Conservation (phyloP, 53 echinoderm and acorn worm species). For the Hippasteria phrygiana region DNA sequence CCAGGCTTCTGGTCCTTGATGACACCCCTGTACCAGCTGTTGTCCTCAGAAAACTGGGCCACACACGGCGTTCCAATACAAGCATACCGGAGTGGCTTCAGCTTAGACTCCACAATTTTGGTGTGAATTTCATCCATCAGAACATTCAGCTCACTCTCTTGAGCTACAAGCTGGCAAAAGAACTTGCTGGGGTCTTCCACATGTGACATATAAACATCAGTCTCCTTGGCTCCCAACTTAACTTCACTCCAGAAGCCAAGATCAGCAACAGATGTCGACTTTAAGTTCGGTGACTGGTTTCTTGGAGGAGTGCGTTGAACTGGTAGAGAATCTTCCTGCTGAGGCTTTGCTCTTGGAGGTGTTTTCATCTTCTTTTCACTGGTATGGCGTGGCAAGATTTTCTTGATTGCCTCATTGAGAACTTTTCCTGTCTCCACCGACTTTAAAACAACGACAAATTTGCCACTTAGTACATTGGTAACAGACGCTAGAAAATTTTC, state of each 20-base stretch:
- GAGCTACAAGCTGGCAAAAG: conserved; percentile 91
- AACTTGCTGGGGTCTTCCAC: conserved; percentile 81
- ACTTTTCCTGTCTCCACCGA: background rate
- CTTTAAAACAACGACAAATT: conserved; percentile 42
- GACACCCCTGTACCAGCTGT: conserved; percentile 93
- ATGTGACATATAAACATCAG: conserved; percentile 84
- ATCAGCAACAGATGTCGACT: background rate
- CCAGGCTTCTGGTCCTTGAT: conserved; percentile 76
- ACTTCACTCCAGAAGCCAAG: conserved; percentile 46
- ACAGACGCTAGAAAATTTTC: conserved; percentile 42
- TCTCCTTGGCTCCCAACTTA: conserved; percentile 48
- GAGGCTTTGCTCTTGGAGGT: conserved; percentile 21
- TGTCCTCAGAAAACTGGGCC: conserved; percentile 86
- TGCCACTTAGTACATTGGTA: conserved; percentile 25
- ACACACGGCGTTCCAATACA: conserved; percentile 83
- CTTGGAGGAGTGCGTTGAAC: conserved; percentile 35
- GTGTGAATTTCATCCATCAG: conserved; percentile 79
- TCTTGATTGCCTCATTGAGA: conserved; percentile 62
- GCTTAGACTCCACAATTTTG: conserved; percentile 44
- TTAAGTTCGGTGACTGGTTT: background rate
- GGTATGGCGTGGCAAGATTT: conserved; percentile 40
- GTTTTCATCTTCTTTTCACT: background rate
- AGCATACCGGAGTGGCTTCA: conserved; percentile 61
- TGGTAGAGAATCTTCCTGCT: conserved; percentile 3
- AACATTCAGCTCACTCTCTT: conserved; percentile 74